Percentiles rank a stretch among this genome's conserved stretches.
Conservation (phyloP, 1,140 invertebrate genomes). For the Cherax destructor region DNA sequence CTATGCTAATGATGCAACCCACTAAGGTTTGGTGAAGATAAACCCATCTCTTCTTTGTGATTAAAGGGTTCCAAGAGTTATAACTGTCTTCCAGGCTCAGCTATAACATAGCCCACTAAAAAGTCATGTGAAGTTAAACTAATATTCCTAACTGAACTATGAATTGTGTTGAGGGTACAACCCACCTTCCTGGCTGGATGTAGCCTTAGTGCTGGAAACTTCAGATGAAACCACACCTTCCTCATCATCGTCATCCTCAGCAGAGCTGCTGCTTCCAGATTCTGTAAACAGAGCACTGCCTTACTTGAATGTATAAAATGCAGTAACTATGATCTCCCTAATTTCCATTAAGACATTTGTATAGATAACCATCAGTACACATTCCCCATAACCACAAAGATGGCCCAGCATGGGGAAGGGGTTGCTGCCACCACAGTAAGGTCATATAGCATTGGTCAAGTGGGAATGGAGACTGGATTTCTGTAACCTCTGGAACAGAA, state of each 20-base stretch:
- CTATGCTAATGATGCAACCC: background rate
- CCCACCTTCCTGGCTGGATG: slow-evolving; percentile 59
- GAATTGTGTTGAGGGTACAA: background rate
- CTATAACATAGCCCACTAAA: background rate
- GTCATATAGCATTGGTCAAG: too few species aligned
- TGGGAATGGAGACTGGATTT: too few species aligned
- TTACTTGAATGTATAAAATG: too few species aligned
- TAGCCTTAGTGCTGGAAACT: slow-evolving; percentile 45
- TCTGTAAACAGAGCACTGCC: slow-evolving; percentile 24
- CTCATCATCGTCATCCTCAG: slow-evolving; percentile 39
- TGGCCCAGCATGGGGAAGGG: too few species aligned
- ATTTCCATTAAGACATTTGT: too few species aligned
- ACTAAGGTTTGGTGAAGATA: background rate
- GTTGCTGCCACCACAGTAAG: too few species aligned
- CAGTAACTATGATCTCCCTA: too few species aligned
- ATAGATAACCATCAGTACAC: too few species aligned
- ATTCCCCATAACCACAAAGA: too few species aligned
- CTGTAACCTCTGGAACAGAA: too few species aligned
- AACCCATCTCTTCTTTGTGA: background rate
- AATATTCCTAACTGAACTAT: background rate
- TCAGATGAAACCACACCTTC: slow-evolving; percentile 43
- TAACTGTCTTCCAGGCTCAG: background rate
- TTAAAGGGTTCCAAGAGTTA: background rate
- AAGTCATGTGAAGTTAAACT: background rate
- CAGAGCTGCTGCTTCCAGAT: slow-evolving; percentile 38